Evolutionary conservation across 2,888 invertebrate species (phyloP), one percentile per base, ranked within the genome.

Genomic region (Marasmarcha lunaedactyla): DNA sequence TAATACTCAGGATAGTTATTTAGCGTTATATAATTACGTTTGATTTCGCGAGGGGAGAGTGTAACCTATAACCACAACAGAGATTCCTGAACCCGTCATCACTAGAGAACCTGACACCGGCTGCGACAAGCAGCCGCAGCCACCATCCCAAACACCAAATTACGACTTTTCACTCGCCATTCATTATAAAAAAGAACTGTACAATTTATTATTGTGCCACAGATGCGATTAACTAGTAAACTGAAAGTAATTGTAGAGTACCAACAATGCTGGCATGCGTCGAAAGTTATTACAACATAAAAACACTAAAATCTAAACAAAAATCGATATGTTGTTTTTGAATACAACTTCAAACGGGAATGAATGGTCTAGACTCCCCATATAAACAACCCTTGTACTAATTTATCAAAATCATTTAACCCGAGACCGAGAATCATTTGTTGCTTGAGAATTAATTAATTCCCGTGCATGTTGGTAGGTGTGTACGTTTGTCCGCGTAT

Each of bases 51-150:
- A 20, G 20, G 20, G 20, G 20, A 20, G 15, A 43, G 10, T 15
- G 20, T 20, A 74, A 79, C 57, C 46, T 72, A 78, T 72, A 78
- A 59, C 70, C 71, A 78, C 65, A 79, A 81, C 77, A 81, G 62
- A 67, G 64, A 63, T 59, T n/a, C 50, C 37, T 50, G 47, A 61
- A 63, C 63, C 62, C 30, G 45, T 60, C 45, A 68, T 71, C 60
- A 60, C 27, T 35, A 27, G 14, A 26, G 33, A 39, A 46, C 35
- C 59, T 57, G 66, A 66, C 63, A 53, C 58, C 51, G 62, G 50
- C 50, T 59, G 44, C 39, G 46, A 47, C 68, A 59, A 63, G 68
- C 56, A 20, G 68, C 54, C 59, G 49, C 54, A 56, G 52, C 45
- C 53, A 52, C 49, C 45, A 48, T 35, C 34, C 38, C 51, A 61